Evolutionary conservation across 2,797 vertebrate species (phyloP).

Genomic region (Phoxinus dragarum): DNA sequence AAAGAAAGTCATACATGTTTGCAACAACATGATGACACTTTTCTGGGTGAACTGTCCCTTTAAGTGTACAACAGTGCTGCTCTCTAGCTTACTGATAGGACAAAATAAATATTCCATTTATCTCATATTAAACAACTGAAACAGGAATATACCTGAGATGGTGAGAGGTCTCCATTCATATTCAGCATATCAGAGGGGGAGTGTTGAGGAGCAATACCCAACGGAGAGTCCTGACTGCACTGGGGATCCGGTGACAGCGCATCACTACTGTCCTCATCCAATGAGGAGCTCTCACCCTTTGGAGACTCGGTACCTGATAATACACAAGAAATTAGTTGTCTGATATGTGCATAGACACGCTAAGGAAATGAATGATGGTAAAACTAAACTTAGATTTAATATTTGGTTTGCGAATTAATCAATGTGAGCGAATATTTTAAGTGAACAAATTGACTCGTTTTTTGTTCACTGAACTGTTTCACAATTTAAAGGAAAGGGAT

Average conservation of each 20-base stretch:
- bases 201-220: constrained; percentile 80
- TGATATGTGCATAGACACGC: background rate
- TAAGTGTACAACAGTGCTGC: constrained; percentile 11
- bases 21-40: background rate
- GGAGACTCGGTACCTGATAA: constrained; percentile 74
- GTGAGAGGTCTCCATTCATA: constrained; percentile 72
- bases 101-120: background rate
- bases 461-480: background rate
- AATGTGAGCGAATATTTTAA: background rate
- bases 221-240: constrained; percentile 92
- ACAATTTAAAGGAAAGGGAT: background rate
- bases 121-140: background rate
- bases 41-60: background rate
- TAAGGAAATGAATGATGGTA: background rate
- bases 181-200: constrained; percentile 81
- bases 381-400: background rate
- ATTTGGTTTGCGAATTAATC: background rate
- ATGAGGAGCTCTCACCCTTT: constrained; percentile 90
- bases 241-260: constrained; percentile 94
- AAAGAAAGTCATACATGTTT: background rate
- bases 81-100: constrained; percentile 8
- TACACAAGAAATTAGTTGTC: background rate
- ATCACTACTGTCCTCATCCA: constrained; percentile 97
- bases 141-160: constrained; percentile 72
- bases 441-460: background rate